A percentile compares a stretch with the other conserved stretches of the same genome.
These are phyloP conservation scores for Proteles cristata DNA, from an alignment of 2,113 vertebrate genomes.

Conservation along the genomic window DNA sequence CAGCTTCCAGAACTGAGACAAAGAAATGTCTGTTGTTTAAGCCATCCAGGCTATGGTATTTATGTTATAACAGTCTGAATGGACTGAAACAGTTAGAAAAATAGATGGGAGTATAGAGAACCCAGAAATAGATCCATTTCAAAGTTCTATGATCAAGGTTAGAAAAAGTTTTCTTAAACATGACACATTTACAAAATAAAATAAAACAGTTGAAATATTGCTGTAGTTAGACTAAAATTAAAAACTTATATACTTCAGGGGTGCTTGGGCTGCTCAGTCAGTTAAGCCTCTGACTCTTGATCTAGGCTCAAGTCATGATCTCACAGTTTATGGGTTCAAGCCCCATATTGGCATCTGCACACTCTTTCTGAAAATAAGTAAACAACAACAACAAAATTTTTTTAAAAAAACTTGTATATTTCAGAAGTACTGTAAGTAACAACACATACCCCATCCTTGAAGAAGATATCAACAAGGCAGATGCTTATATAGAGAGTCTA, in stretches of 20 bases:
- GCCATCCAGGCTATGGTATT: not conserved
- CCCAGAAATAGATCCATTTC: not conserved
- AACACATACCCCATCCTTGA: not conserved
- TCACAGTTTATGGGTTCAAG: no score
- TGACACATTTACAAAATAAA: not conserved
- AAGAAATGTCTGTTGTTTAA: not conserved
- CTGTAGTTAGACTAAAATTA: not conserved
- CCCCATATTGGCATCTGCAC: no score
- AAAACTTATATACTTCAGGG: not conserved
- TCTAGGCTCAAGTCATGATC: no score
- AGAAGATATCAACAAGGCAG: not conserved
- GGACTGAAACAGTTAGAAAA: not conserved
- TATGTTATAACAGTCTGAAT: not conserved
- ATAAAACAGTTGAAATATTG: not conserved
- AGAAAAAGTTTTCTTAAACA: not conserved
- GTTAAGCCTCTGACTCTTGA: no score
- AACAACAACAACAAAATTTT: no score
- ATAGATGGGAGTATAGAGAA: not conserved
- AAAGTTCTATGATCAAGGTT: not conserved
- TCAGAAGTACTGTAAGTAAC: not conserved
- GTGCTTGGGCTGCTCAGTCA: no score
- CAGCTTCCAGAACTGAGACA: not conserved
- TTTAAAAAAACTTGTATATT: no score
- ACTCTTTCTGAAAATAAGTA: no score
- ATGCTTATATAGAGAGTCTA: not conserved